These are phyloP conservation scores for Bryconaethiops microstoma DNA, from an alignment of 2,797 vertebrate species.

Conservation along the genomic window DNA sequence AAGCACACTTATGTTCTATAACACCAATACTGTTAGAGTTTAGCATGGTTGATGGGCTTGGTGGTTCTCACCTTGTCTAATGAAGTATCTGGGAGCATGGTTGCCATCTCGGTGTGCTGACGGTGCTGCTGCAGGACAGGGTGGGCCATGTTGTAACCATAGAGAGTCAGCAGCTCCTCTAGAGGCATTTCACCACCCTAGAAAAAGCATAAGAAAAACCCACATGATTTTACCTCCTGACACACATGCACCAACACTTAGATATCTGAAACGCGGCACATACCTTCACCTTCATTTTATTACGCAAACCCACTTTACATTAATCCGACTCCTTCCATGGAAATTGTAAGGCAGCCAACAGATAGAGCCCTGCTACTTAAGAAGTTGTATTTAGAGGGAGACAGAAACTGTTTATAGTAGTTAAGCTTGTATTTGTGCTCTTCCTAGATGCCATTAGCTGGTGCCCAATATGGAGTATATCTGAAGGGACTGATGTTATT, in stretches of 20 bases:
- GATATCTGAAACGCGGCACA: not conserved
- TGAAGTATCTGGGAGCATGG: constrained; percentile 85
- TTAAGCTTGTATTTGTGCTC: not conserved
- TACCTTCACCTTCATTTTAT: not conserved
- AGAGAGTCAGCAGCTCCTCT: constrained; percentile 91
- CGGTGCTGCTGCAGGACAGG: constrained; percentile 83
- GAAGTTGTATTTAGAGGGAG: not conserved
- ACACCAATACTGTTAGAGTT: not conserved
- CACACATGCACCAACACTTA: not conserved
- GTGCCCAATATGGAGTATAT: not conserved
- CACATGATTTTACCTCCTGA: not conserved
- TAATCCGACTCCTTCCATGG: not conserved
- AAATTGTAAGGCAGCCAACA: not conserved
- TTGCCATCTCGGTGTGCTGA: constrained; percentile 77
- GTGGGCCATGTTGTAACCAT: constrained; percentile 87
- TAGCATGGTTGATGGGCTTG: not conserved
- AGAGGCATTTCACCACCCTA: constrained; percentile 91
- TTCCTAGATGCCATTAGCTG: not conserved
- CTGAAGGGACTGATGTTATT: not conserved
- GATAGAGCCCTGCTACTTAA: not conserved
- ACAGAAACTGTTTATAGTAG: not conserved
- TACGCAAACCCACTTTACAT: not conserved
- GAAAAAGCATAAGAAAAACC: constrained; percentile 30
- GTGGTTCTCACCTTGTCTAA: constrained; percentile 84
- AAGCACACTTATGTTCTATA: not conserved